phyloP scores from a whole-genome alignment of 2,797 vertebrate species.

The Prionace glauca region DNA sequence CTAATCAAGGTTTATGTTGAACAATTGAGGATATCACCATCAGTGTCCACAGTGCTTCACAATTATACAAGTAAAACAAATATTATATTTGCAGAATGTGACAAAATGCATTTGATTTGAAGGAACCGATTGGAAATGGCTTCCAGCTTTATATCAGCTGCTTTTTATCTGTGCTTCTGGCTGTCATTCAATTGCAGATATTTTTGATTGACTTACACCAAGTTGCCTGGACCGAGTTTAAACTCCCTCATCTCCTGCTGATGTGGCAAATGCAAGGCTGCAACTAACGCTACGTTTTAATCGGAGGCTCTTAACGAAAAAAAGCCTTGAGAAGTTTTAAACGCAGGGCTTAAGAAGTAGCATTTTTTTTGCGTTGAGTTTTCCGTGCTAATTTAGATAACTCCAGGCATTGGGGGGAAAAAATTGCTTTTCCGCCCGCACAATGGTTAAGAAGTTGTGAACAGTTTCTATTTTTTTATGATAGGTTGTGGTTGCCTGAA shows the following conservation, averaged over 20 bases:
- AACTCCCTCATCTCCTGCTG: constrained; percentile 19
- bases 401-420: background rate
- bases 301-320: background rate
- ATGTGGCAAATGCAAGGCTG: background rate
- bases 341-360: background rate
- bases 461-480: background rate
- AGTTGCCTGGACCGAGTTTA: background rate
- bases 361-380: background rate
- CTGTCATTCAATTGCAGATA: background rate
- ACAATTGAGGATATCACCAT: background rate
- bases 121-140: background rate
- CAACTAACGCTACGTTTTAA: background rate
- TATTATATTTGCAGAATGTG: background rate
- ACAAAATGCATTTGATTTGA: constrained; percentile 19
- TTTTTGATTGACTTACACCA: background rate
- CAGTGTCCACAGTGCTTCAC: background rate
- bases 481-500: background rate
- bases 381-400: background rate
- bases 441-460: background rate
- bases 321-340: background rate
- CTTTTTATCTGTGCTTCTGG: constrained; percentile 6
- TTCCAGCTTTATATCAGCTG: background rate
- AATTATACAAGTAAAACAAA: background rate
- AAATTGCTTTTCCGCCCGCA: background rate
- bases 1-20: background rate